Evolutionary conservation across 2,797 vertebrate species (phyloP).

Genomic region (Platalea minor): DNA sequence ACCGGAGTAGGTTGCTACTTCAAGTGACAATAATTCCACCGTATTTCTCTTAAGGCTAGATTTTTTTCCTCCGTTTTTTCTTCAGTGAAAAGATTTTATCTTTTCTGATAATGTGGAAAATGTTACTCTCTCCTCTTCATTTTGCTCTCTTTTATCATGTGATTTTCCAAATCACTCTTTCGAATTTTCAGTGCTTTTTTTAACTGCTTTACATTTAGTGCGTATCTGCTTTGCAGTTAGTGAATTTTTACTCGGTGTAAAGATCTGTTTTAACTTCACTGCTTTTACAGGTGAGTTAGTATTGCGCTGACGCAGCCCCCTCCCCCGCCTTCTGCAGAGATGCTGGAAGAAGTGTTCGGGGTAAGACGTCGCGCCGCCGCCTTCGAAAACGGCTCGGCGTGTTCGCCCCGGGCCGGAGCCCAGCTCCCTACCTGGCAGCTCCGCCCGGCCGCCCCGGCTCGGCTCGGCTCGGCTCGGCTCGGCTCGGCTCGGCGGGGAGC

Average conservation of each 20-base stretch:
- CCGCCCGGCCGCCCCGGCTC: too few species aligned
- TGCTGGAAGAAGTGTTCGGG: background rate
- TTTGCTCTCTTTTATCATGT: background rate
- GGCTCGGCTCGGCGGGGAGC: too few species aligned
- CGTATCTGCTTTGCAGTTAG: background rate
- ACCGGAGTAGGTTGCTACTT: background rate
- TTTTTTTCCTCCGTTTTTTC: accelerated
- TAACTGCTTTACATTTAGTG: background rate
- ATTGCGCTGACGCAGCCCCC: background rate
- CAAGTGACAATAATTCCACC: background rate
- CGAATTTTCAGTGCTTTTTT: background rate
- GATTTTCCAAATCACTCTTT: background rate
- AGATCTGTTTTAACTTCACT: background rate
- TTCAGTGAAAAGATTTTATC: background rate
- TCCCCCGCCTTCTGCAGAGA: background rate
- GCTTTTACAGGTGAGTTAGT: background rate
- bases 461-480: too few species aligned
- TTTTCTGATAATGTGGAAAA: background rate
- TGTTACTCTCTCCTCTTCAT: background rate
- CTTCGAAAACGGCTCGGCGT: background rate
- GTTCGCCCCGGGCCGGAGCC: background rate
- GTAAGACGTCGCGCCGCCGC: background rate
- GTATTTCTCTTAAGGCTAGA: background rate
- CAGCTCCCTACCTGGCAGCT: background rate
- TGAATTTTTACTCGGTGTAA: background rate